Evolutionary conservation across 2,113 vertebrate species (phyloP), one percentile per base, ranked within the genome.

Genomic region (Spilogale gracilis): DNA sequence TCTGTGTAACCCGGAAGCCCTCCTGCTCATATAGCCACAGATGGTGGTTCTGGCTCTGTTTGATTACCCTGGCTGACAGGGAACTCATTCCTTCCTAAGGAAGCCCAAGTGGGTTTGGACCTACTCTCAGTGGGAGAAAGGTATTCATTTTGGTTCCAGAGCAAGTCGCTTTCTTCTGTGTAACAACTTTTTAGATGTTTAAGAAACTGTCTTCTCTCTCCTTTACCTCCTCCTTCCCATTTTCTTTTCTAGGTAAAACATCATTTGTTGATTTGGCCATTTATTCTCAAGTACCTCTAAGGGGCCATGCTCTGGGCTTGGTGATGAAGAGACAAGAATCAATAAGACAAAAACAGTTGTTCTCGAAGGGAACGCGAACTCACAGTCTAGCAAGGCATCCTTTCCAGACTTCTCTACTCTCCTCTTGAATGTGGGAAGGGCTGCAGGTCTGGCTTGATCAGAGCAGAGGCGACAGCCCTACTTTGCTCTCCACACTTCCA

Each of bases 401-500:
- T 61, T 93, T 38, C 38, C 50, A 67, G 85, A 11, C 20, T 79
- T 69, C 11, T 27, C 38, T 0, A 9, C 54, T 30, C 2, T 50
- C 74, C 78, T 86, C 20, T 65, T 67, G 63, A 91, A 45, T 73
- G 45, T 16, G 80, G 83, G 54, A 54, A 91, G 94, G 69, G 50
- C 52, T 96, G 11, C 85, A 93, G 94, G 52, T 91, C 80, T 82
- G 73, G 32, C 43, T 73, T 89, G 94, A 89, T 89, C 52, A n/a
- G 61, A 45, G 52, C 30, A 80, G 89, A 11, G 21, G 50, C 1
- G 16, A 90, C 11, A 50, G 10, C n/a, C 6, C 45, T 63, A 32
- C 54, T 90, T 78, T n/a, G 45, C 13, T 69, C 25, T 74, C 58
- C 5, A 3, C 45, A 13, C 54, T 56, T 92, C 32, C 17, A 0